These are phyloP conservation scores for Antigone vipio DNA, from an alignment of 2,113 vertebrate species.

Conservation along the genomic window DNA sequence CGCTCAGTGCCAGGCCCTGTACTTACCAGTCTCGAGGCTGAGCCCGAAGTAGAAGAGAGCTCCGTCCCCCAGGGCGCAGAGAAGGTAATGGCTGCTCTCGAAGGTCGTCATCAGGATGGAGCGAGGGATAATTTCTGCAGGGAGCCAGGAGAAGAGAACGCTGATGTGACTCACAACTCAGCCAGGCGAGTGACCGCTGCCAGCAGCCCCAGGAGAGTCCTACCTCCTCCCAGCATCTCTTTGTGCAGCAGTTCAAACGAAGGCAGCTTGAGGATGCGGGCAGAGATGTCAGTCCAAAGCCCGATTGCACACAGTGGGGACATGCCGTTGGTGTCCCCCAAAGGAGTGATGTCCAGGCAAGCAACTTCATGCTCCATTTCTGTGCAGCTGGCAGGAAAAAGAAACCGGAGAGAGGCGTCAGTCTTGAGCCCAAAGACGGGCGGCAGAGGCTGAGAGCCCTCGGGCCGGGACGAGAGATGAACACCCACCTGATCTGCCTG, in stretches of 20 bases:
- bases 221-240: slow-evolving; percentile 98
- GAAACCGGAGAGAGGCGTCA: background rate
- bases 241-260: slow-evolving; percentile 94
- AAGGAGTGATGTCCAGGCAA: slow-evolving; percentile 95
- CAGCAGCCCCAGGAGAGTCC: background rate
- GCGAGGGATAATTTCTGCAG: slow-evolving; percentile 94
- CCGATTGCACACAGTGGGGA: slow-evolving; percentile 95
- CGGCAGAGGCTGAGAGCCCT: background rate
- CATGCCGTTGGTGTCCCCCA: slow-evolving; percentile 85
- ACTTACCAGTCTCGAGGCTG: slow-evolving; percentile 88
- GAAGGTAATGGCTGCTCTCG: slow-evolving; percentile 94
- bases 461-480: accelerated
- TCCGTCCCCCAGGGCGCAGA: slow-evolving; percentile 96
- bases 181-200: background rate
- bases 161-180: background rate
- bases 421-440: background rate
- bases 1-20: accelerated
- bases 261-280: slow-evolving; percentile 92
- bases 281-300: slow-evolving; percentile 97
- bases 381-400: slow-evolving; percentile 77
- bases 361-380: slow-evolving; percentile 99
- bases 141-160: background rate
- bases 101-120: slow-evolving; percentile 99
- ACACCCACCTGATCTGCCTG: slow-evolving; percentile 89
- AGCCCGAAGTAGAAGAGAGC: slow-evolving; percentile 98